A percentile compares a stretch with the other conserved stretches of the same genome.
phyloP scores from a whole-genome alignment of 2,113 vertebrate genomes.

The Zapus hudsonius region DNA sequence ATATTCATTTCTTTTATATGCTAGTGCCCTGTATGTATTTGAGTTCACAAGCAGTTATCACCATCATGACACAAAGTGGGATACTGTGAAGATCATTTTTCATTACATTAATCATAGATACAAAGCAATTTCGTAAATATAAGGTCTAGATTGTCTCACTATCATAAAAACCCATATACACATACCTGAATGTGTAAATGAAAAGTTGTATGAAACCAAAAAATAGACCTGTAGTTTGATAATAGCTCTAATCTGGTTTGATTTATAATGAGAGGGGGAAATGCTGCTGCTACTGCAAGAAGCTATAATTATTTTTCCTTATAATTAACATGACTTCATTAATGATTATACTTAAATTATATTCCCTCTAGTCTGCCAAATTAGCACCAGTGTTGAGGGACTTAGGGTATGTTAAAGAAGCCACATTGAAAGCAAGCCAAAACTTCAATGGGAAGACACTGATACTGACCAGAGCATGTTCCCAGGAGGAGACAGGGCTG shows the following conservation, averaged over 20 bases:
- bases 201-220: constrained; percentile 29
- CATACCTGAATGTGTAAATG: not conserved
- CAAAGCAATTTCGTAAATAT: not conserved
- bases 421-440: not conserved
- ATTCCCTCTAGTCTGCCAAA: constrained; percentile 3
- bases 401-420: constrained; percentile 16
- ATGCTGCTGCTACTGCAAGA: not conserved
- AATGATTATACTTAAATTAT: constrained; percentile 29
- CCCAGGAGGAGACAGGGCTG: accelerated
- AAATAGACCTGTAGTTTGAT: not conserved
- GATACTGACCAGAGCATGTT: not conserved
- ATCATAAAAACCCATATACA: not conserved
- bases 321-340: constrained; percentile 16
- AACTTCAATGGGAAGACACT: not conserved
- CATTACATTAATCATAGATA: not conserved
- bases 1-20: not conserved
- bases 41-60: not conserved
- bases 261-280: not conserved
- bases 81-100: not conserved
- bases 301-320: not conserved
- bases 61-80: not conserved
- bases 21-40: not conserved
- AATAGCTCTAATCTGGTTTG: not conserved
- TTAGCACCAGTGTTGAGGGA: constrained; percentile 6
- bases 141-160: not conserved